Base-by-base conservation (phyloP, 2,888 invertebrate species). In the Scaptomyza cyrtandrae region DNA sequence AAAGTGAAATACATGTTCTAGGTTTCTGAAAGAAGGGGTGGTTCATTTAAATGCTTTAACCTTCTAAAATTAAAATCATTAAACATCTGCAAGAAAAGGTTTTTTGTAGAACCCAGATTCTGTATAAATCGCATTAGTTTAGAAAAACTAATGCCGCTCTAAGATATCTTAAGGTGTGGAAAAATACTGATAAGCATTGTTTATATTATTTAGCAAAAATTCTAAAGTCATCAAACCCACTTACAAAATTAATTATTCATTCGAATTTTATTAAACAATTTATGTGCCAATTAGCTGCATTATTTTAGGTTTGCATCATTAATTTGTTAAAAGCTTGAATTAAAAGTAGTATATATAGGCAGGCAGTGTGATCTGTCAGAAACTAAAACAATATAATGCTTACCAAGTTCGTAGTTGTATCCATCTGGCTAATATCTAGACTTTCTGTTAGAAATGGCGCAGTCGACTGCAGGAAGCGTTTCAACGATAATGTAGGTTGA, bases 401-500 rank as follows among this genome's bases (percentile, higher is more conserved):
- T 35, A 13, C 16, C 46, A 60, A 45, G 35, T 37, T 6, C 13
- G 2, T 6, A 41, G 59, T 43, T 50, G 39, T 71, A 16, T 54
- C 46, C 33, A 11, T 67, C 50, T 65, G 43, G n/a, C 39, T 71
- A 11, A 14, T 66, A 24, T 52, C 41, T n/a, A 58, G 29, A 11
- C 16, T 41, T 3, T 13, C 37, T 43, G 24, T 7, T 14, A 19
- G 43, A 29, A 29, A 37, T 7, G 35, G 39, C 1, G 57, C 31
- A 5, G 41, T 64, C 27, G 72, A 82, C 37, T 82, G 82, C 35
- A 55, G 29, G 1, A 59, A 55, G 27, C 68, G 65, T 7, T 45
- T 75, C 53, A 61, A 75, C 16, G 24, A 53, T 3, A 64, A 46
- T 14, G 81, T 83, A 44, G 70, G 69, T 64, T 31, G 7, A 1